Evolutionary conservation across 2,797 vertebrate species (phyloP).

Genomic region (Trachops cirrhosus): DNA sequence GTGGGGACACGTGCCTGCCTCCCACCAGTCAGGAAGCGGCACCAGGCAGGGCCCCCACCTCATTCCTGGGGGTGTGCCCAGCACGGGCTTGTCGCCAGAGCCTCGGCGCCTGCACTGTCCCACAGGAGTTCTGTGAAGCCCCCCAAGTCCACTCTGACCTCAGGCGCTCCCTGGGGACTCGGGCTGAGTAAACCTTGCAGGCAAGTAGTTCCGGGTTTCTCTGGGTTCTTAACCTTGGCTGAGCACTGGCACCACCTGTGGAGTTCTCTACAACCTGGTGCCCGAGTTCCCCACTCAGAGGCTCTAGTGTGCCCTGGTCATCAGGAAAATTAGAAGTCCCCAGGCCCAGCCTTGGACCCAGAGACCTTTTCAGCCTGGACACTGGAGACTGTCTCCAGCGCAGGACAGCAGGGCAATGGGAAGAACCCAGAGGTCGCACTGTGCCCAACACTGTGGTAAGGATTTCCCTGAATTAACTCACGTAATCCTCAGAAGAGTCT

Average conservation of each 20-base stretch:
- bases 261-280: background rate
- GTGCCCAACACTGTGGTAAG: rapidly evolving
- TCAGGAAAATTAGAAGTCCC: no score
- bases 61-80: rapidly evolving
- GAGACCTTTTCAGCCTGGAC: background rate
- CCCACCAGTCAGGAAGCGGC: background rate
- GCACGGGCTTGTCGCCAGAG: rapidly evolving
- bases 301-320: background rate
- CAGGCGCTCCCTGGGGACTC: background rate
- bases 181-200: background rate
- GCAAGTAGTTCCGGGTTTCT: background rate
- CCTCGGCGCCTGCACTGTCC: background rate
- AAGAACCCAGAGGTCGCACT: rapidly evolving
- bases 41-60: rapidly evolving
- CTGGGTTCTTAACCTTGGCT: background rate
- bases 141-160: background rate
- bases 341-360: background rate
- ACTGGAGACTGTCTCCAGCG: rapidly evolving
- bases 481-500: background rate
- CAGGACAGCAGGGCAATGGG: background rate
- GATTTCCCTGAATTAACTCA: background rate
- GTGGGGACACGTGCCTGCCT: background rate
- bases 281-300: background rate
- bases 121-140: background rate
- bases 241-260: rapidly evolving